phyloP scores from a whole-genome alignment of 2,797 vertebrate species.

The Anas acuta region DNA sequence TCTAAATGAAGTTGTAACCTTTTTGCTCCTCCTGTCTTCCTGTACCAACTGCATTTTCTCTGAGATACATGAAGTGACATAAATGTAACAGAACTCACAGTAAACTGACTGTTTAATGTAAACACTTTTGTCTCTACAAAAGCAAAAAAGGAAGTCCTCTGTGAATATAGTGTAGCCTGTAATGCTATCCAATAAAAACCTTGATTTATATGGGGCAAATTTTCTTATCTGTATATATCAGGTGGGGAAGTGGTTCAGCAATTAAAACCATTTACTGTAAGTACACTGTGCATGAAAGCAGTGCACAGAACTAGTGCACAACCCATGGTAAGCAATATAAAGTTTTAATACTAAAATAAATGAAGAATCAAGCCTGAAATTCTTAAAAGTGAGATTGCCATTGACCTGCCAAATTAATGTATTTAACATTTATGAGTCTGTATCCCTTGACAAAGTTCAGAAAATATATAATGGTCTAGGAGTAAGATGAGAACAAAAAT shows the following conservation, averaged over 20 bases:
- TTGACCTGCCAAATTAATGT: background rate
- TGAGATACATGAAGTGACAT: background rate
- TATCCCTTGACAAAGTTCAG: background rate
- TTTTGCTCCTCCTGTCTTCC: background rate
- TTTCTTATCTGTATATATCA: background rate
- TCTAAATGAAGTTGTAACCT: background rate
- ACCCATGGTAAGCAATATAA: background rate
- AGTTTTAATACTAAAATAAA: background rate
- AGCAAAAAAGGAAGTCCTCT: background rate
- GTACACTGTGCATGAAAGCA: background rate
- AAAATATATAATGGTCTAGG: background rate
- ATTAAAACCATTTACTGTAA: background rate
- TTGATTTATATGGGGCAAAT: background rate
- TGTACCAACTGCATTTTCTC: background rate
- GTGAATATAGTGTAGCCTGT: background rate
- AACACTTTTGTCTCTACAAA: background rate
- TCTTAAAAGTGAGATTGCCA: background rate
- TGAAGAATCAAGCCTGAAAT: background rate
- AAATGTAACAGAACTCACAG: background rate
- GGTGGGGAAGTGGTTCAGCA: background rate
- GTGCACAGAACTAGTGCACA: background rate
- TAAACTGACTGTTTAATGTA: background rate
- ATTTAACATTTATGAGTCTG: background rate
- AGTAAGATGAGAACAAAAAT: background rate
- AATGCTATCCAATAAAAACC: background rate